Conservation (phyloP, 2,113 vertebrate species). For the Psephotus haematonotus region DNA sequence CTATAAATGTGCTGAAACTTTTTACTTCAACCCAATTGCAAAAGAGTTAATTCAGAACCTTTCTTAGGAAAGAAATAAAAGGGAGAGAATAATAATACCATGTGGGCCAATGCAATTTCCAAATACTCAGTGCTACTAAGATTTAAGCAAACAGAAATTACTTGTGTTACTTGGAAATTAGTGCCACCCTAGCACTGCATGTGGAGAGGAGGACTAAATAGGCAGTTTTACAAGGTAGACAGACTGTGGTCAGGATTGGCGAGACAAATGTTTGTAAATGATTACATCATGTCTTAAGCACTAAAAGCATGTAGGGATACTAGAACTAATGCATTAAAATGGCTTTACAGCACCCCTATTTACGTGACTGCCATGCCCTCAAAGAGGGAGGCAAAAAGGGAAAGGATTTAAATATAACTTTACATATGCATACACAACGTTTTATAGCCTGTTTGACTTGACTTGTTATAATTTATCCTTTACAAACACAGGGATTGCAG, state of each 20-base stretch:
- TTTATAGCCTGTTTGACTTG: neutral
- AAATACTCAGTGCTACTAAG: neutral
- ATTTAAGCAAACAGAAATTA: neutral
- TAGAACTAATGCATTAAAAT: neutral
- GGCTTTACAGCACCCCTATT: neutral
- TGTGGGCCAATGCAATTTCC: neutral
- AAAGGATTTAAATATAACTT: neutral
- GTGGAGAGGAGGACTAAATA: neutral
- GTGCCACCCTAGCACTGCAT: neutral
- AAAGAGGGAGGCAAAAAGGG: neutral
- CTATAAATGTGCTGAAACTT: neutral
- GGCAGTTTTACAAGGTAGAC: neutral
- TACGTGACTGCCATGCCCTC: neutral
- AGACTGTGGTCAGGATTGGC: neutral
- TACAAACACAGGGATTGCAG: neutral
- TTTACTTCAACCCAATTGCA: neutral
- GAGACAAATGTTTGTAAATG: neutral
- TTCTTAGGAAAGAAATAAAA: neutral
- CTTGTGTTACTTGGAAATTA: neutral
- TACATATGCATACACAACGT: neutral
- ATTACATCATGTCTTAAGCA: conserved; percentile 3
- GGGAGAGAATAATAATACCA: neutral
- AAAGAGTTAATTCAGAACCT: neutral
- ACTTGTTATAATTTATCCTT: neutral
- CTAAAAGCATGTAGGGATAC: neutral